Evolutionary conservation across 2,888 invertebrate species (phyloP), one percentile per base, ranked within the genome.

Genomic region (Folsomia manolachei): DNA sequence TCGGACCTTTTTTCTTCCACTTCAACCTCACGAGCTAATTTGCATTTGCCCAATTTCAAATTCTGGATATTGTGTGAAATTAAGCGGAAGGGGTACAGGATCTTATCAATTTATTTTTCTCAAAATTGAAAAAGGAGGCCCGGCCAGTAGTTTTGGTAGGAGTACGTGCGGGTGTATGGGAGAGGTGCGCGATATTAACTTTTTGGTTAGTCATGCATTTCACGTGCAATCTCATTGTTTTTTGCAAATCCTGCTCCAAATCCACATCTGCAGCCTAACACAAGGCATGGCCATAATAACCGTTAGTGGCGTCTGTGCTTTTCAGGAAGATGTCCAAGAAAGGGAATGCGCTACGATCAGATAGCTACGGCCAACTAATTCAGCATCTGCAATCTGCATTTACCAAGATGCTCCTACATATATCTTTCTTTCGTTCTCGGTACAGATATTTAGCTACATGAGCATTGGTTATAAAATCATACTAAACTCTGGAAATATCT

Each of bases 121-220:
- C 60, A 21, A 60, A 60, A 60, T 60, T 60, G 65, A 65, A 24
- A 23, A 23, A 53, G 66, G 19, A 52, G 24, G 51, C 24, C 1
- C 26, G 27, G 65, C 2, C 2, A 39, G 51, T 27, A 25, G 25
- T 66, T 66, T 23, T 14, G 65, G 51, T 27, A 21, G n/a, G 24
- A 19, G 65, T 60, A 69, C 19, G 69, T 61, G 64, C 24, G 27
- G 9, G 7, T 11, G 64, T 7, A 64, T 11, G 24, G 27, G 21
- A 64, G 27, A 71, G 66, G 66, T 61, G 56, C 14, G 39, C 66
- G 62, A 71, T 71, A 71, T 71, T 71, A 71, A 66, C 71, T 66
- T 71, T 71, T 66, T 71, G 71, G 25, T 71, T 66, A 71, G 61
- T 56, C 71, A 71, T 71, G 66, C 71, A 56, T 71, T 66, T 66